Percentiles rank a stretch among this genome's conserved stretches.
Conservation (phyloP, 2,797 vertebrate species). For the Meda fulgida region DNA sequence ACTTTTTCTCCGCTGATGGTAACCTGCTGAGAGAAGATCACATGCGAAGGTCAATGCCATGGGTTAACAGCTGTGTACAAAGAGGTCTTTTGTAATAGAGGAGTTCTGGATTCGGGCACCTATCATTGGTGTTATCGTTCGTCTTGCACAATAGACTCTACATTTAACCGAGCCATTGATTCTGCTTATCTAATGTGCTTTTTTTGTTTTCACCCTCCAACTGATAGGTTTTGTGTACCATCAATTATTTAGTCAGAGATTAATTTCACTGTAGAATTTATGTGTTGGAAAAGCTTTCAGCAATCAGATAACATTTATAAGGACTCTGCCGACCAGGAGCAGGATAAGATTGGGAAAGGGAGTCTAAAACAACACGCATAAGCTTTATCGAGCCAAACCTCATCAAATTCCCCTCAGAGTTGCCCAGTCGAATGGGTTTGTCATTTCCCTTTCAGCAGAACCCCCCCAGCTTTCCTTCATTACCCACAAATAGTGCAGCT, state of each 20-base stretch:
- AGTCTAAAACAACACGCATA: conserved; percentile 41
- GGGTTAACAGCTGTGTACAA: background rate
- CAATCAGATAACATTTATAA: conserved; percentile 77
- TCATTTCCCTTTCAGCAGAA: conserved; percentile 65
- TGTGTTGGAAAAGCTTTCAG: conserved; percentile 69
- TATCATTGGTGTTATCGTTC: conserved; percentile 22
- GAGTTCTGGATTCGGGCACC: conserved; percentile 1
- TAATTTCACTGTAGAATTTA: conserved; percentile 73
- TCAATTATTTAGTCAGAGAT: conserved; percentile 80
- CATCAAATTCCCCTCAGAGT: conserved; percentile 71
- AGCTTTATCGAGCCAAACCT: conserved; percentile 66
- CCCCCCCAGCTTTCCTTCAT: conserved; percentile 63
- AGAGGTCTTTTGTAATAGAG: background rate
- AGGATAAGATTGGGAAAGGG: conserved; percentile 59
- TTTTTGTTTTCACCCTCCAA: conserved; percentile 14
- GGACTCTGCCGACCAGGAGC: conserved; percentile 70
- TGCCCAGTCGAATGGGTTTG: conserved; percentile 64
- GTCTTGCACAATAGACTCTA: conserved; percentile 39
- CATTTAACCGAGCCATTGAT: conserved; percentile 69
- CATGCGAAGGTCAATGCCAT: conserved; percentile 20
- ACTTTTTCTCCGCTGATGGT: background rate
- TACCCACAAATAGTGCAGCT: conserved; percentile 55
- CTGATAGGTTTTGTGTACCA: conserved; percentile 66
- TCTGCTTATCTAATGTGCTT: conserved; percentile 67
- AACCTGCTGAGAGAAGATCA: conserved; percentile 12